Evolutionary conservation across 2,113 vertebrate species (phyloP), one percentile per base, ranked within the genome.

Genomic region (Nothobranchius furzeri): DNA sequence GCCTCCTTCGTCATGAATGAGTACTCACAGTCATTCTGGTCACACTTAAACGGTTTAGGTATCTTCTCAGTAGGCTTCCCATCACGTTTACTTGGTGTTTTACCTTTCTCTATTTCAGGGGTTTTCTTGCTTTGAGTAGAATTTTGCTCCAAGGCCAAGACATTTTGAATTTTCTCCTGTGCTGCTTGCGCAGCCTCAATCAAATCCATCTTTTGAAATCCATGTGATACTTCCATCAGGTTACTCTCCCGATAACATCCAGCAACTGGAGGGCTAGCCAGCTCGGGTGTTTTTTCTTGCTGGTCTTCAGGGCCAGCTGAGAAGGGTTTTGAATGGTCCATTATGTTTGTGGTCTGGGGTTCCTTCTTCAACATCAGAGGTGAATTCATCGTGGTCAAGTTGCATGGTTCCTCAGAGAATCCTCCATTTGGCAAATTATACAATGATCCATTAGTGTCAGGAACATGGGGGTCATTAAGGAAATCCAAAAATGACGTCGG

Each of bases 1-100:
- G 97, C 97, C 40, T 99, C 98, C 76, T 99, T 99, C 71, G 98
- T 98, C 98, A 99, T 99, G 65, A 97, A 97, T 37, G 96, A 96
- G 15, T 96, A 99, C 71, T 71, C 94, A 82, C 97, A 99, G 49
- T 93, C 94, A 2, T 94, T 94, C 72, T 94, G 93, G 76, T 95
- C 94, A 89, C 97, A 99, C 48, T 93, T 94, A 74, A 98, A 99
- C 30, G 98, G 98, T 78, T 99, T 99, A 55, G 92, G 90, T 72
- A 92, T 62, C 88, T 88, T 86, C 90, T 89, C 91, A 60, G 9
- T 55, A 17, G 73, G 86, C 92, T 89, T 86, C 81, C 87, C 88
- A 77, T 88, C 87, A 60, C 35, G 77, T 85, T 88, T 88, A 62
- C 53, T 76, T n/a, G 12, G 42, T 25, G 57, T 48, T 73, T 83